Evolutionary conservation across 2,113 vertebrate genomes (phyloP).

Genomic region (Gavia stellata): DNA sequence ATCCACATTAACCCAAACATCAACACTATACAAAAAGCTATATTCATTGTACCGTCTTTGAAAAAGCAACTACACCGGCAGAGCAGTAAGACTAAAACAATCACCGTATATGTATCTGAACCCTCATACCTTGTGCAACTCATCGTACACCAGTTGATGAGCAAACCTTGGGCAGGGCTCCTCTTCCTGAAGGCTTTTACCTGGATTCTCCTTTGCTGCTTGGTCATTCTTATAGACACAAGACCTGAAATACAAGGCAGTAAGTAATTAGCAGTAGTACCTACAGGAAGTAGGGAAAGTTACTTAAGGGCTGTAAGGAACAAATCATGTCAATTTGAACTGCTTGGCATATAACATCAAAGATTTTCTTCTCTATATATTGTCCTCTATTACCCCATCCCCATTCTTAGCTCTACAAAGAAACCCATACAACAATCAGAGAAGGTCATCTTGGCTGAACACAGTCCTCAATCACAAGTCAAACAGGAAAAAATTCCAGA

Average conservation of each 20-base stretch:
- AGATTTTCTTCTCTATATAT: neutral
- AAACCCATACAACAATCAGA: neutral
- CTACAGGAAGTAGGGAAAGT: neutral
- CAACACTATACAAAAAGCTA: neutral
- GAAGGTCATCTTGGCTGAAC: neutral
- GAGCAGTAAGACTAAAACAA: neutral
- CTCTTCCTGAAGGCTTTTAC: conserved; percentile 93
- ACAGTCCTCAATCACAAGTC: neutral
- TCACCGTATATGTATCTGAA: neutral
- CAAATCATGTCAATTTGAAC: neutral
- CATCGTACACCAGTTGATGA: conserved; percentile 97
- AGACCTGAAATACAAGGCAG: conserved; percentile 79
- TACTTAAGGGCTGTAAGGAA: neutral
- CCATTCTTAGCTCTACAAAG: neutral
- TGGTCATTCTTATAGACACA: conserved; percentile 99
- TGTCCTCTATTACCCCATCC: neutral
- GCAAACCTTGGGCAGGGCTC: conserved; percentile 98
- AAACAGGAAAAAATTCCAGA: neutral
- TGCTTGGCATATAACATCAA: neutral
- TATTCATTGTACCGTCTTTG: neutral
- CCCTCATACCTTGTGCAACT: conserved; percentile 90
- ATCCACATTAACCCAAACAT: neutral
- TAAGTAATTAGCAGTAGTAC: neutral
- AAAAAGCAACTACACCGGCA: neutral
- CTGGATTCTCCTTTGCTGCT: conserved; percentile 91